Evolutionary conservation across 2,113 vertebrate genomes (phyloP), one percentile per base, ranked within the genome.

Genomic region (Sander lucioperca): DNA sequence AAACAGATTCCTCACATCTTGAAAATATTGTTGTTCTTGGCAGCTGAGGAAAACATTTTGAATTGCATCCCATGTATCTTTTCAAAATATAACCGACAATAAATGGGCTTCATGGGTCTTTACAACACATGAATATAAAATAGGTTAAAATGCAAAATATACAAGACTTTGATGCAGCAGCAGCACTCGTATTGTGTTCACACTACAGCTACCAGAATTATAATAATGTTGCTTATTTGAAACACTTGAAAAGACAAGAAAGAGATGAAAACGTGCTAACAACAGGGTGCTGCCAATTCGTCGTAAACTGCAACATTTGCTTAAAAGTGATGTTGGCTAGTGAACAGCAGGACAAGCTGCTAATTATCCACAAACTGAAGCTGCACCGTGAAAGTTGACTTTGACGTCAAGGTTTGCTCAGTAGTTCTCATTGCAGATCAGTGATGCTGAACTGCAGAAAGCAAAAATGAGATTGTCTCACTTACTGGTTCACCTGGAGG

Each of bases 401-500:
- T 72, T 76, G 53, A 78, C 27, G 74, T 56, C 15, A 21, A 76
- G 51, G 50, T 73, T 25, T 63, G 43, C 67, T 62, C 65, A 54
- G 63, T 51, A 23, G 27, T 56, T 72, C 39, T 71, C 14, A 50
- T 7, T 53, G 39, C 43, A 69, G 62, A 85, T 59, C 74, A 71
- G 43, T 63, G 68, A 70, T 64, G 70, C 58, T 61, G 63, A 79
- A 72, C 23, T 43, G 36, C 65, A 72, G 51, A 75, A n/a, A 79
- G 77, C 30, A 70, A 39, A 83, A 61, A 77, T 33, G 3, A 65
- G 30, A 78, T 72, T 70, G 79, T 79, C 16, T 64, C 90, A 97
- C 97, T 8, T 96, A 99, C 98, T 84, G 96, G 97, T 93, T 98
- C 97, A 93, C 98, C 98, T 86, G 97, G 97, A 82, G 97, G 97